phyloP scores from a whole-genome alignment of 2,113 vertebrate species.

The Callospermophilus lateralis region DNA sequence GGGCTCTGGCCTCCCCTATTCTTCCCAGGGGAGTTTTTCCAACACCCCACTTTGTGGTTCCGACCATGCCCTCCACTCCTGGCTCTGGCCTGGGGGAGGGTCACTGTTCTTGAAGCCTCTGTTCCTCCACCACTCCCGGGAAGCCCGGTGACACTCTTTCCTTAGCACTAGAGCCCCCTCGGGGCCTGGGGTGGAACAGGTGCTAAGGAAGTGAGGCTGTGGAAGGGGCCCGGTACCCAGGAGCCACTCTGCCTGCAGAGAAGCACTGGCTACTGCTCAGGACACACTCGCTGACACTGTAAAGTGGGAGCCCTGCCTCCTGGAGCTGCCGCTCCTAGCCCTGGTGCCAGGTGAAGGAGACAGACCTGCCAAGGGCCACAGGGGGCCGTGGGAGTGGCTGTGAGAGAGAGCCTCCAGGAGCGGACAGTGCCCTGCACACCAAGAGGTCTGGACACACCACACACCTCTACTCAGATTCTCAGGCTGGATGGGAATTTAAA shows the following conservation, averaged over 20 bases:
- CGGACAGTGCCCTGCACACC: too few relatives aligned
- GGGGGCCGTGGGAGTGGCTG: not conserved
- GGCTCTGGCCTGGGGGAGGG: too few relatives aligned
- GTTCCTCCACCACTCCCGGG: not conserved
- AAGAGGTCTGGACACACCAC: not conserved
- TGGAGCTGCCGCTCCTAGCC: not conserved
- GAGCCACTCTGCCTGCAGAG: fast-evolving
- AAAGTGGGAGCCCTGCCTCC: fast-evolving
- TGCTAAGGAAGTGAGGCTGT: not conserved
- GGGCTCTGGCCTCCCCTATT: not conserved
- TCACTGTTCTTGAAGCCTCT: not conserved
- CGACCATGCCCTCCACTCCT: fast-evolving
- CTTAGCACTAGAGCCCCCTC: not conserved
- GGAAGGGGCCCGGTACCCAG: not conserved
- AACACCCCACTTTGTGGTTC: fast-evolving
- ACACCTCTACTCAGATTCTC: not conserved
- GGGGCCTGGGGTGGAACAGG: not conserved
- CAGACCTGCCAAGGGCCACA: not conserved
- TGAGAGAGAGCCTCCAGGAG: not conserved
- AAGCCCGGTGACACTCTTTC: not conserved
- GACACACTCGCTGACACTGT: too few relatives aligned
- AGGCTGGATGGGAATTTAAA: not conserved
- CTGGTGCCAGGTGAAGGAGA: not conserved
- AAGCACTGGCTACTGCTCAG: not conserved
- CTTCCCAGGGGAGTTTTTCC: not conserved